Base-by-base conservation (phyloP, 2,888 invertebrate genomes). In the Pristionchus exspectatus region DNA sequence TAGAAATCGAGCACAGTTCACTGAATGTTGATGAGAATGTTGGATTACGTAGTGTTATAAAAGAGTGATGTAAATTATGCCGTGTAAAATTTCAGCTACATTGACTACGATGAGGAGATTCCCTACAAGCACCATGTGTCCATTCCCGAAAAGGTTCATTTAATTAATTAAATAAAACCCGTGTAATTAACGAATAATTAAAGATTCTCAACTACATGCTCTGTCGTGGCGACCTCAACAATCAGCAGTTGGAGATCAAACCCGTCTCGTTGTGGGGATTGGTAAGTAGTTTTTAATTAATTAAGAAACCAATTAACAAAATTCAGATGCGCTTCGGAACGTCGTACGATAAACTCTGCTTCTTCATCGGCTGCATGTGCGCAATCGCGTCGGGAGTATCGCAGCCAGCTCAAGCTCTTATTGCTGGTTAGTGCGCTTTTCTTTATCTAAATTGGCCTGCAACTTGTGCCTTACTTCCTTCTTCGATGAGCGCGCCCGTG, bases 321-420 rank as follows among this genome's bases (percentile, higher is more conserved):
- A n/a, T 59, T 89, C 90, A 94, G 93, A 92, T 94, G 90, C 93
- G 93, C 38, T 94, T 92, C 88, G 92, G 90, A 44, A 92, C 92
- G 27, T 81, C 85, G 54, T 91, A 90, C 69, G 94, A 94, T 74
- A 89, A 81, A 30, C 33, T 93, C 24, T 89, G 93, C 33, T 89
- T 94, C 30, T 88, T 92, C 77, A 90, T 92, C 44, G 94, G 94
- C 10, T 66, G 91, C 44, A 69, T 92, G 24, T 93, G 92, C 87
- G 92, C 93, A 2, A 91, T 91, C 38, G 86, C 91, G 27, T 91
- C 92, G 10, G 94, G 94, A 85, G 90, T 91, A 10, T 91, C 92
- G 4, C 93, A 93, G 69, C 94, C 94, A 0, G 90, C 93, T 16
- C 88, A 93, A 33, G 93, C 94, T 30, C 91, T 94, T 72, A 90